phyloP scores from a whole-genome alignment of 2,797 vertebrate species.

The Sandelia bainsii region DNA sequence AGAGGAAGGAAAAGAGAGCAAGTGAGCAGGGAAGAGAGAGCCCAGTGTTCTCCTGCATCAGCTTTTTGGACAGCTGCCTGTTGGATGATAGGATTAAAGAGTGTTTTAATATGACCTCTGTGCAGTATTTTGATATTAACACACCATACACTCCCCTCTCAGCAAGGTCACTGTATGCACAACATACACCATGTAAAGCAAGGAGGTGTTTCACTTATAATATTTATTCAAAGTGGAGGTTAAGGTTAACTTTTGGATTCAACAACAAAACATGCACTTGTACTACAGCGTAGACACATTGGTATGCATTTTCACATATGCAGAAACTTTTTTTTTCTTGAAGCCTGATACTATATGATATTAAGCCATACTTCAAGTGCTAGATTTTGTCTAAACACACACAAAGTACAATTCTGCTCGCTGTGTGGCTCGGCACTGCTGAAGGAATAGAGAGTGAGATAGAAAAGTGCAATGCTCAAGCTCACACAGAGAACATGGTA shows the following conservation, averaged over 20 bases:
- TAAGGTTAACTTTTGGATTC: background rate
- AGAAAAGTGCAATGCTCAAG: constrained; percentile 17
- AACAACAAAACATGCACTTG: constrained; percentile 3
- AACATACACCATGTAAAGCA: constrained; percentile 44
- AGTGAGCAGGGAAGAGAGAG: constrained; percentile 26
- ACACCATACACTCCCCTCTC: constrained; percentile 32
- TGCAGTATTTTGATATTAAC: constrained; percentile 67
- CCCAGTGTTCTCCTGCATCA: constrained; percentile 64
- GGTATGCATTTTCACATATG: constrained; percentile 1
- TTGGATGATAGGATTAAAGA: constrained; percentile 77
- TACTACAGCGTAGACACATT: background rate
- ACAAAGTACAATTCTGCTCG: background rate
- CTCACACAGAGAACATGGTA: constrained; percentile 36
- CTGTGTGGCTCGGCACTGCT: constrained; percentile 20
- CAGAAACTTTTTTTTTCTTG: background rate
- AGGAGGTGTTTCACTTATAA: constrained; percentile 19
- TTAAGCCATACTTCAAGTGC: constrained; percentile 14
- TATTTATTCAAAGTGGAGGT: constrained; percentile 1
- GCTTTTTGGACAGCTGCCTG: constrained; percentile 75
- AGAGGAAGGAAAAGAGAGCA: constrained; percentile 23
- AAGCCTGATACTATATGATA: background rate
- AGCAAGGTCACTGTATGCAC: constrained; percentile 63
- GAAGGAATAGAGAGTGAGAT: constrained; percentile 13
- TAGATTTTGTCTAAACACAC: constrained; percentile 29
- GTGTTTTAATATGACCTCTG: constrained; percentile 73